phyloP scores from a whole-genome alignment of 2,888 invertebrate genomes.

The Agapetus fuscipes region DNA sequence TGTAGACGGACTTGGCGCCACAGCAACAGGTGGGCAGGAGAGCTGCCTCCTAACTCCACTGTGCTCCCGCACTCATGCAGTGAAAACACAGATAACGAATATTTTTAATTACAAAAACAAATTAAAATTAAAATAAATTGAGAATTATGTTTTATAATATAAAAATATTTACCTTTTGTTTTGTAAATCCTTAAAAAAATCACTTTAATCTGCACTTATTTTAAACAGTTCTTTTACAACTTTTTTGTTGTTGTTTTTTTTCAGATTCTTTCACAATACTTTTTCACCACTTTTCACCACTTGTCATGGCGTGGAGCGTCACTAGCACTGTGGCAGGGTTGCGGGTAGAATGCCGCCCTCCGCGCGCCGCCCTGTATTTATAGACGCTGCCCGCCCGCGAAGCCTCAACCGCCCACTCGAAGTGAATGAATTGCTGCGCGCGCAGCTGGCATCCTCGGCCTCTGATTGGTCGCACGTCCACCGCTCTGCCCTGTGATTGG shows the following conservation, averaged over 20 bases:
- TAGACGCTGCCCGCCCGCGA: slow-evolving; percentile 34
- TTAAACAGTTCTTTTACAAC: not conserved
- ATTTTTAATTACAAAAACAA: no score
- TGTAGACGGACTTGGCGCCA: slow-evolving; percentile 19
- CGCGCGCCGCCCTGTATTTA: slow-evolving; percentile 27
- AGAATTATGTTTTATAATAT: not conserved
- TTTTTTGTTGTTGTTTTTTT: not conserved
- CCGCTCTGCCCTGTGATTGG: not conserved
- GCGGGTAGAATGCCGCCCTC: slow-evolving; percentile 35
- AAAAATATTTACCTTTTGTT: not conserved
- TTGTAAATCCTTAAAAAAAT: not conserved
- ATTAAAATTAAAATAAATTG: not conserved
- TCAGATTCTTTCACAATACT: not conserved
- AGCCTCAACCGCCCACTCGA: slow-evolving; percentile 55
- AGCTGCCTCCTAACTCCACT: not conserved
- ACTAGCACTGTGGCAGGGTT: slow-evolving; percentile 27
- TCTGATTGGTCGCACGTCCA: slow-evolving; percentile 27
- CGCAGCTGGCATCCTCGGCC: slow-evolving; percentile 24
- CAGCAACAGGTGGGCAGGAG: slow-evolving; percentile 18
- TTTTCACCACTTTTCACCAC: no score
- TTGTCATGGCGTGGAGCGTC: no score
- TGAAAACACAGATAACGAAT: no score
- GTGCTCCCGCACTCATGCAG: no score
- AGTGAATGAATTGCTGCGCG: slow-evolving; percentile 53
- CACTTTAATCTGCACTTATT: not conserved